Conservation (phyloP, 2,113 vertebrate species). For the Eidolon helvum region DNA sequence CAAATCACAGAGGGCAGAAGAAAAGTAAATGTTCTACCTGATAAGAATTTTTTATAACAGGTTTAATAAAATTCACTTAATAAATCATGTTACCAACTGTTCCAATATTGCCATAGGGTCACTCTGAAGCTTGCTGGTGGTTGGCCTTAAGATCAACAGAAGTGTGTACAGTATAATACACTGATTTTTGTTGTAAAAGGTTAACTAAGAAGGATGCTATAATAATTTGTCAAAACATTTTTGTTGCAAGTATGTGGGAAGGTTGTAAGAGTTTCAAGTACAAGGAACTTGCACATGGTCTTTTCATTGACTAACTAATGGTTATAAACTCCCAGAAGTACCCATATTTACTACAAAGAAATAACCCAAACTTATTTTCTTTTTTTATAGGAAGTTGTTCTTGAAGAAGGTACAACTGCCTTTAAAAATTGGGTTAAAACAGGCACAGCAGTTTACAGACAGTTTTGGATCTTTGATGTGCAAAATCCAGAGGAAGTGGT, state of each 20-base stretch:
- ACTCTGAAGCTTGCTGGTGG: neutral
- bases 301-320: neutral
- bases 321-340: neutral
- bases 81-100: neutral
- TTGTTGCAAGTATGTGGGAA: neutral
- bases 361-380: neutral
- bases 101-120: neutral
- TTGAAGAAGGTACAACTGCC: slow-evolving; percentile 91
- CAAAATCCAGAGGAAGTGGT: slow-evolving; percentile 87
- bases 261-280: neutral
- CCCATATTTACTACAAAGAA: neutral
- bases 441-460: slow-evolving; percentile 87
- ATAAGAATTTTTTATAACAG: neutral
- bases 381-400: slow-evolving; percentile 88
- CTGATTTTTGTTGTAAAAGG: neutral
- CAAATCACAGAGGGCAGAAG: neutral
- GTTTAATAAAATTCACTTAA: slow-evolving; percentile 1
- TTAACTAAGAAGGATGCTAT: neutral
- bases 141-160: neutral
- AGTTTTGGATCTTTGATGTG: slow-evolving; percentile 95
- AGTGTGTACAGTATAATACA: neutral
- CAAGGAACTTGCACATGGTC: neutral
- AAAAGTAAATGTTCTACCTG: neutral
- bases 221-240: neutral
- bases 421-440: slow-evolving; percentile 90